phyloP scores from a whole-genome alignment of 1,140 invertebrate species.

The Homalodisca vitripennis region DNA sequence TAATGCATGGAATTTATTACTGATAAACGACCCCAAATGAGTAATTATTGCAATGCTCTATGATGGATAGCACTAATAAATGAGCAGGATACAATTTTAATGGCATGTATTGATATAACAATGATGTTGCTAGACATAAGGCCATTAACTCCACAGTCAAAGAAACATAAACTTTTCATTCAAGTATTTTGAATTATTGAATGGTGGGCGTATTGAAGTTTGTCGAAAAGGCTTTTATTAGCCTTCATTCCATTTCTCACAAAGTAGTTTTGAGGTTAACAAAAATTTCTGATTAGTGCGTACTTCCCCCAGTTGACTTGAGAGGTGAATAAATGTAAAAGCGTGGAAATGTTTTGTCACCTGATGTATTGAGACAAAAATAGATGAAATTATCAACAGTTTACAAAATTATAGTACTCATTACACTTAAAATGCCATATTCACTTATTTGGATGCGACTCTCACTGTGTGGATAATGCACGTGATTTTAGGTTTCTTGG shows the following conservation, averaged over 20 bases:
- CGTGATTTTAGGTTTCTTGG: constrained; percentile 41
- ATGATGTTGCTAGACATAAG: neutral
- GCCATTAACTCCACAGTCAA: neutral
- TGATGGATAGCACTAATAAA: neutral
- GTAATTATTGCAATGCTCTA: neutral
- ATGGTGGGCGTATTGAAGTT: neutral
- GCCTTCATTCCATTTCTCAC: neutral
- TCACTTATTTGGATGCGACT: neutral
- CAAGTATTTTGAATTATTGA: neutral
- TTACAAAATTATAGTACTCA: neutral
- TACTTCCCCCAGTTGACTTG: neutral
- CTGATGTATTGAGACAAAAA: neutral
- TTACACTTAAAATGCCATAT: neutral
- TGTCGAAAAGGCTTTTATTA: neutral
- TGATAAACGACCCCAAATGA: neutral
- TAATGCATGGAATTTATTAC: neutral
- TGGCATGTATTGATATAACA: neutral
- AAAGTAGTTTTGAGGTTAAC: neutral
- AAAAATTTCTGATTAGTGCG: neutral
- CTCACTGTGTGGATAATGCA: constrained; percentile 43
- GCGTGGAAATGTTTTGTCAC: neutral
- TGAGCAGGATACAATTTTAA: neutral
- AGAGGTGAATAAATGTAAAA: neutral
- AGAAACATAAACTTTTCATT: neutral
- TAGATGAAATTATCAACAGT: neutral